These are phyloP conservation scores for Potorous gilbertii DNA, from an alignment of 2,797 vertebrate genomes.

Conservation along the genomic window DNA sequence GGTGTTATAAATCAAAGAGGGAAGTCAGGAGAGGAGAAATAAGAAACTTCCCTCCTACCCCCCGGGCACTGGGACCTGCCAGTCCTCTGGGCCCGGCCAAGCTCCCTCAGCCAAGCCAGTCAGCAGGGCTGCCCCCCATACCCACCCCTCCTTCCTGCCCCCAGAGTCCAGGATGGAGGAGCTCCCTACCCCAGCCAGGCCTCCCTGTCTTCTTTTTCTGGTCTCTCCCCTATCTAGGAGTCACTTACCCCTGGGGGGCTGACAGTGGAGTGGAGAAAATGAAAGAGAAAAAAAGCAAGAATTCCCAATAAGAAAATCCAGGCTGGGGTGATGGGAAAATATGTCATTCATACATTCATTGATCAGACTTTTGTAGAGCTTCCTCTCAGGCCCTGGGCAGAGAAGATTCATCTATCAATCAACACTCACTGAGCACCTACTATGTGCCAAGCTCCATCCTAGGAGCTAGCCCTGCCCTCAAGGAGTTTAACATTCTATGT, in stretches of 20 bases:
- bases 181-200: neutral
- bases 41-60: conserved; percentile 83
- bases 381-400: neutral
- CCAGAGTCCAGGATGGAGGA: neutral
- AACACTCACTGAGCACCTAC: neutral
- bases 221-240: neutral
- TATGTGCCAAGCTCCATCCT: neutral
- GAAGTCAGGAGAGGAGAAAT: conserved; percentile 82
- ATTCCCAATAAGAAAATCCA: neutral
- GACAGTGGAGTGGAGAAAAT: neutral
- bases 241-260: neutral
- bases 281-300: neutral
- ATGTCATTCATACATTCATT: neutral
- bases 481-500: no score
- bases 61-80: conserved; percentile 76
- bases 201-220: neutral
- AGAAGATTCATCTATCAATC: neutral
- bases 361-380: neutral
- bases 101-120: conserved; percentile 38
- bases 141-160: conserved; percentile 60
- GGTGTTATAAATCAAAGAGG: conserved; percentile 90
- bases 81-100: conserved; percentile 32
- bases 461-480: no score
- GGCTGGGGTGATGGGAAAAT: neutral
- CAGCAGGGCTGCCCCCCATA: neutral